A percentile compares a stretch with the other conserved stretches of the same genome.
Evolutionary conservation across 2,797 vertebrate species (phyloP).

Genomic region (Phoeniculus purpureus): DNA sequence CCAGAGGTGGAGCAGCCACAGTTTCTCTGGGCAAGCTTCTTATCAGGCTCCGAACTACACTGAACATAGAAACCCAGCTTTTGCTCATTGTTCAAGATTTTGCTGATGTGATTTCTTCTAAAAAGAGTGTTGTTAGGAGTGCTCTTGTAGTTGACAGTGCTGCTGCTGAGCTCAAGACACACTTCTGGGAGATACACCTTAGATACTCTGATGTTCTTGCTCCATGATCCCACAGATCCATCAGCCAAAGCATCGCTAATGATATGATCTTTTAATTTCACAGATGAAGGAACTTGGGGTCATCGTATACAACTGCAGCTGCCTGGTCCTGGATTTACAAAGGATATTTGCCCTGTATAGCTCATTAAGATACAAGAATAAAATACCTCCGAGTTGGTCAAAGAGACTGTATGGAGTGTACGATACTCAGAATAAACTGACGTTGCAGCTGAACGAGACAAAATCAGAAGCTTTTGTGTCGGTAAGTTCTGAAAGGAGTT

Average conservation of each 20-base stretch:
- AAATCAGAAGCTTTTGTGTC: slow-evolving; percentile 89
- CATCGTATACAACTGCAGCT: slow-evolving; percentile 93
- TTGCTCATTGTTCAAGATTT: not conserved
- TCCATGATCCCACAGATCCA: not conserved
- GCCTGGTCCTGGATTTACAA: slow-evolving; percentile 92
- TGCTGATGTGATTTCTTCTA: not conserved
- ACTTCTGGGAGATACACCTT: not conserved
- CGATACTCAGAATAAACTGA: slow-evolving; percentile 82
- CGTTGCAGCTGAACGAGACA: slow-evolving; percentile 84
- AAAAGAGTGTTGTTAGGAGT: not conserved
- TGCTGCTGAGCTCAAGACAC: not conserved
- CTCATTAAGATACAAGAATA: slow-evolving; percentile 81
- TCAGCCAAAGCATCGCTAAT: slow-evolving; percentile 11
- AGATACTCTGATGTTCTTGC: not conserved
- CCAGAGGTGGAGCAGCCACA: no score
- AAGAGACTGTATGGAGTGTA: slow-evolving; percentile 91
- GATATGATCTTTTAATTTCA: slow-evolving; percentile 64
- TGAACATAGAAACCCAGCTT: not conserved
- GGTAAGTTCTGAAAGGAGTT: slow-evolving; percentile 79
- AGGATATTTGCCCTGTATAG: slow-evolving; percentile 83
- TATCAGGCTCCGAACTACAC: not conserved
- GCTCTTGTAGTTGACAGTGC: not conserved
- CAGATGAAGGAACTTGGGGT: slow-evolving; percentile 96
- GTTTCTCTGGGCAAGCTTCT: no score
- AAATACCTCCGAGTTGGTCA: slow-evolving; percentile 86